These are phyloP conservation scores for Saturnia pavonia DNA, from an alignment of 2,888 invertebrate species.

Conservation along the genomic window DNA sequence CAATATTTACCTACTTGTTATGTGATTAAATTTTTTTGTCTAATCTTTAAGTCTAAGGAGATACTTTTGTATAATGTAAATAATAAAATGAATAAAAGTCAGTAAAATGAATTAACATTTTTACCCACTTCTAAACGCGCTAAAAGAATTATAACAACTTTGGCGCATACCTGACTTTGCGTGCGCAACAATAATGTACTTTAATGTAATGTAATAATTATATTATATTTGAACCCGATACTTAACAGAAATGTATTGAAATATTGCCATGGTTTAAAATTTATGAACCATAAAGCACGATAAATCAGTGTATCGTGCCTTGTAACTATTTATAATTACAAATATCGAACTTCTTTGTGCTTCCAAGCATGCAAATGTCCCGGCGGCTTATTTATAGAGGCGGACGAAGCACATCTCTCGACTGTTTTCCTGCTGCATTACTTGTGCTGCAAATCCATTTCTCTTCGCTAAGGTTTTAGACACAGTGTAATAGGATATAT, in stretches of 20 bases:
- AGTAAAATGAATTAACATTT: too few relatives aligned
- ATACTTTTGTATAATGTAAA: too few relatives aligned
- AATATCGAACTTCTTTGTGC: constrained; percentile 65
- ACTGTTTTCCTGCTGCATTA: constrained; percentile 18
- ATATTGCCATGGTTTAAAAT: constrained; percentile 30
- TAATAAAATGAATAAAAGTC: too few relatives aligned
- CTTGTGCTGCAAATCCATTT: constrained; percentile 8
- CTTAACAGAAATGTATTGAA: constrained; percentile 12
- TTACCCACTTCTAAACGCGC: too few relatives aligned
- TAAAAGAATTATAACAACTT: neutral
- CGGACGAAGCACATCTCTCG: constrained; percentile 13
- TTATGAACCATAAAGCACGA: constrained; percentile 49
- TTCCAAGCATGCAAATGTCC: constrained; percentile 59
- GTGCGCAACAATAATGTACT: neutral
- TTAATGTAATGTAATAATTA: neutral
- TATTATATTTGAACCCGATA: constrained; percentile 1
- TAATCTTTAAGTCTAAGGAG: too few relatives aligned
- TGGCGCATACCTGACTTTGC: neutral
- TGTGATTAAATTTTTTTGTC: too few relatives aligned
- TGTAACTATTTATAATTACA: constrained; percentile 65
- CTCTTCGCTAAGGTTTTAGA: neutral
- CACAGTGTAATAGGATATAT: constrained; percentile 4
- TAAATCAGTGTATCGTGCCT: constrained; percentile 63
- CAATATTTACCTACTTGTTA: too few relatives aligned
- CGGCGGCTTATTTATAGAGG: constrained; percentile 54